Conservation (phyloP, 2,797 vertebrate genomes). For the Sebastolobus alascanus region DNA sequence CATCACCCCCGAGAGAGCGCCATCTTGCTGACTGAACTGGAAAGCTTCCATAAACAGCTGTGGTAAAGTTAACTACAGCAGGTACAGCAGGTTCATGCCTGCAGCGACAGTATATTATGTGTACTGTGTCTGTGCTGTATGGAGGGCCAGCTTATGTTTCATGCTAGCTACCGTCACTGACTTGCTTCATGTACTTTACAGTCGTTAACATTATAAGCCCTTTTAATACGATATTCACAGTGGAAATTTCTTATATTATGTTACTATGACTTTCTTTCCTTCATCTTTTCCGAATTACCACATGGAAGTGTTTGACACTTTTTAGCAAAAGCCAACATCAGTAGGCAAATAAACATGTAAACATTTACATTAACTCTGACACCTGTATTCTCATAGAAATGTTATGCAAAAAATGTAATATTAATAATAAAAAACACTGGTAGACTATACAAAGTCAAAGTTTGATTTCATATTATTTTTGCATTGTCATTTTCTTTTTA, state of each 20-base stretch:
- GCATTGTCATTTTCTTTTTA: not conserved
- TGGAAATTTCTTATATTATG: not conserved
- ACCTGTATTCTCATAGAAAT: not conserved
- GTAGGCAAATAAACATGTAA: not conserved
- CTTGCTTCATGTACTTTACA: not conserved
- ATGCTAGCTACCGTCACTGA: not conserved
- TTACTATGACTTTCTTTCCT: not conserved
- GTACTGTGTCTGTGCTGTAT: not conserved
- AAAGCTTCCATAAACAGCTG: not conserved
- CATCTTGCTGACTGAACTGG: conserved; percentile 5
- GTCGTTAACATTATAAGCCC: not conserved
- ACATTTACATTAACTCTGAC: not conserved
- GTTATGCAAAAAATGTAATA: not conserved
- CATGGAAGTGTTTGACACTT: not conserved
- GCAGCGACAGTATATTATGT: not conserved
- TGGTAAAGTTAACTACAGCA: not conserved
- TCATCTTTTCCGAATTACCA: not conserved
- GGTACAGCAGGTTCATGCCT: conserved; percentile 7
- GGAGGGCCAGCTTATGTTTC: conserved; percentile 22
- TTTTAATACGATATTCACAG: not conserved
- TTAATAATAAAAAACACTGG: not conserved
- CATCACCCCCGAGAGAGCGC: conserved; percentile 8
- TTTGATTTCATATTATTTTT: not conserved
- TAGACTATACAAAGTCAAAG: not conserved
- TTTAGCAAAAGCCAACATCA: not conserved